Evolutionary conservation across 2,113 vertebrate genomes (phyloP).

Genomic region (Nansenia antarctica): DNA sequence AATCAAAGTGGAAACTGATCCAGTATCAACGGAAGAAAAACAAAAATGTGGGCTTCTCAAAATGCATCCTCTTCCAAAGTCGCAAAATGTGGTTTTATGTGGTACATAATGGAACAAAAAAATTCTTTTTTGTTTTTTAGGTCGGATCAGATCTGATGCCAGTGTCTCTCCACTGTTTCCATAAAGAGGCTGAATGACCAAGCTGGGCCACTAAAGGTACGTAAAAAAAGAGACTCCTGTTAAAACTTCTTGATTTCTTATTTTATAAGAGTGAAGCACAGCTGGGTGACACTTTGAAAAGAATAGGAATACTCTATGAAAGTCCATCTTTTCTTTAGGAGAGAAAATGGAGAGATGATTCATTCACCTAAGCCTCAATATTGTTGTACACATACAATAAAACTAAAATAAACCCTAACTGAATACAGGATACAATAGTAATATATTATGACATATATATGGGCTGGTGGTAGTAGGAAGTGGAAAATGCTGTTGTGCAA

Average conservation of each 20-base stretch:
- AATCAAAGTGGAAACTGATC: not conserved
- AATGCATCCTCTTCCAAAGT: slow-evolving; percentile 44
- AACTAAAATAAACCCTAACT: too few relatives aligned
- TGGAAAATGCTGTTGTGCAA: too few relatives aligned
- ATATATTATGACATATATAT: too few relatives aligned
- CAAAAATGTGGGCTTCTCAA: slow-evolving; percentile 37
- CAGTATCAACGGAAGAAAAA: slow-evolving; percentile 32
- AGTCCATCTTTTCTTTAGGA: not conserved
- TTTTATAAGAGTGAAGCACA: too few relatives aligned
- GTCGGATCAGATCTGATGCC: slow-evolving; percentile 12
- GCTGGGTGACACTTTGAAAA: too few relatives aligned
- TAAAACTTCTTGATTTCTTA: too few relatives aligned
- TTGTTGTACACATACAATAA: too few relatives aligned
- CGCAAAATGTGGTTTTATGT: slow-evolving; percentile 45
- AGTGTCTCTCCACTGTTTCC: slow-evolving; percentile 11
- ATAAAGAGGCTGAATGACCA: slow-evolving; percentile 23
- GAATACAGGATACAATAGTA: too few relatives aligned
- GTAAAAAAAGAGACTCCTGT: slow-evolving; percentile 9
- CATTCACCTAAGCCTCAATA: not conserved
- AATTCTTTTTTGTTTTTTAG: slow-evolving; percentile 50
- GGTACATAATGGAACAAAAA: not conserved
- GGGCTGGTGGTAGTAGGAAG: too few relatives aligned
- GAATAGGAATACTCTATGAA: too few relatives aligned
- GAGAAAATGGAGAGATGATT: not conserved
- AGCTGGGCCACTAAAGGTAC: slow-evolving; percentile 25